These are phyloP conservation scores for Pristionchus entomophagus DNA, from an alignment of 2,888 invertebrate genomes.

Conservation along the genomic window DNA sequence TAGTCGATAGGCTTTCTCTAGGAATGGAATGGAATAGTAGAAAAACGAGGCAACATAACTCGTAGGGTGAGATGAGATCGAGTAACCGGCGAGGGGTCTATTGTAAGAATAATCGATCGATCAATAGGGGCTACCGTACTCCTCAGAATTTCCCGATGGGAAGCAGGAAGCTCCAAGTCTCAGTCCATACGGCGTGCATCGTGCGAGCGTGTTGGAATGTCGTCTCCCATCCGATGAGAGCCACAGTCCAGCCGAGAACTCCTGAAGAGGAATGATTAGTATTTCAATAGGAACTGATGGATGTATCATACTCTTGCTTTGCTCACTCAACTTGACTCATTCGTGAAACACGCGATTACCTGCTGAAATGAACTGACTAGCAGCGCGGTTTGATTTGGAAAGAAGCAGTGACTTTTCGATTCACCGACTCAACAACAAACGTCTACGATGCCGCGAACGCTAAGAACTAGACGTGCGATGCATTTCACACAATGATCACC, in stretches of 20 bases:
- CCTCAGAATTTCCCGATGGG: conserved; percentile 33
- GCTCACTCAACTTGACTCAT: not conserved
- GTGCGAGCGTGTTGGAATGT: not conserved
- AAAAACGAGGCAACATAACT: not conserved
- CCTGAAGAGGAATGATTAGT: not conserved
- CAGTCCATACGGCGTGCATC: conserved; percentile 25
- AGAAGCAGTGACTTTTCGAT: not conserved
- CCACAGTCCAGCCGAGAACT: not conserved
- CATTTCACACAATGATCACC: too few species aligned
- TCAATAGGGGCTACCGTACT: conserved; percentile 17
- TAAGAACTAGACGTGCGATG: too few species aligned
- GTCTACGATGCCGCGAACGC: too few species aligned
- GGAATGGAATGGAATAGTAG: too few species aligned
- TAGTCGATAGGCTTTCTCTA: too few species aligned
- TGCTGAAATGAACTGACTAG: not conserved
- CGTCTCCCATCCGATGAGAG: conserved; percentile 14
- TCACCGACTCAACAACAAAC: not conserved
- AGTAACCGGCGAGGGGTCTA: not conserved
- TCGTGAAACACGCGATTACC: too few species aligned
- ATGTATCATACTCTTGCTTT: too few species aligned
- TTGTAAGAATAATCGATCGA: not conserved
- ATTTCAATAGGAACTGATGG: too few species aligned
- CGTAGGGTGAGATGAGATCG: not conserved
- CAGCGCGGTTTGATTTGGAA: not conserved
- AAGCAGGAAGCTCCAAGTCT: conserved; percentile 23